Base-by-base conservation (phyloP, 2,888 invertebrate genomes). In the Scaptomyza tumidula region DNA sequence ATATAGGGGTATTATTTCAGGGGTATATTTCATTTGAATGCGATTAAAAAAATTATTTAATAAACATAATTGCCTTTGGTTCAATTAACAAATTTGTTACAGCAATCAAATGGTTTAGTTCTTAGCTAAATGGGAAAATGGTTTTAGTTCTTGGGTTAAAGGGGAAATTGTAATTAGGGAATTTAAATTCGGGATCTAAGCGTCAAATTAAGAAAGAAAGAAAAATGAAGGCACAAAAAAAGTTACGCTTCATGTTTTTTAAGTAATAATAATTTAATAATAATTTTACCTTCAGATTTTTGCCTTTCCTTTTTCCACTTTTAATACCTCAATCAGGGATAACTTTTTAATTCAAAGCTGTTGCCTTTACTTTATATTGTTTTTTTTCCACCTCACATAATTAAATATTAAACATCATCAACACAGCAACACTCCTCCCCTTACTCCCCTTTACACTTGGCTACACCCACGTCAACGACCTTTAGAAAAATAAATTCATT, bases 401-500 rank as follows among this genome's bases (percentile, higher is more conserved):
- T 33, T 10, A 35, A 33, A 35, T 19, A n/a, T 10, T 13, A 19
- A 19, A 19, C 3, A 9, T 14, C n/a, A 13, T 13, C 35, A 35
- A 3, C 19, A 19, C 24, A 0, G 24, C 24, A 24, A 24, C 24
- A 13, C 33, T 11, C 4, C 5, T 39, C 14, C 6, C 13, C 14
- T 14, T 19, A 19, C 19, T 19, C 19, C 19, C 19, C n/a, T 7
- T 39, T 9, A 43, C 10, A 43, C 10, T 43, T 16, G 16, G 35
- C 5, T 33, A 31, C 27, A 6, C 6, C 27, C 2, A 4, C 3
- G 33, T n/a, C 35, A 11, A 35, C 13, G n/a, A 54, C 19, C 24
- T 33, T 24, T 50, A 11, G 24, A 44, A 65, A 3, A 7, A 57
- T 55, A 35, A 65, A 57, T 67, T 48, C 43, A 66, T 66, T 49